Conservation (phyloP, 2,797 vertebrate species). For the Cirrhinus molitorella region DNA sequence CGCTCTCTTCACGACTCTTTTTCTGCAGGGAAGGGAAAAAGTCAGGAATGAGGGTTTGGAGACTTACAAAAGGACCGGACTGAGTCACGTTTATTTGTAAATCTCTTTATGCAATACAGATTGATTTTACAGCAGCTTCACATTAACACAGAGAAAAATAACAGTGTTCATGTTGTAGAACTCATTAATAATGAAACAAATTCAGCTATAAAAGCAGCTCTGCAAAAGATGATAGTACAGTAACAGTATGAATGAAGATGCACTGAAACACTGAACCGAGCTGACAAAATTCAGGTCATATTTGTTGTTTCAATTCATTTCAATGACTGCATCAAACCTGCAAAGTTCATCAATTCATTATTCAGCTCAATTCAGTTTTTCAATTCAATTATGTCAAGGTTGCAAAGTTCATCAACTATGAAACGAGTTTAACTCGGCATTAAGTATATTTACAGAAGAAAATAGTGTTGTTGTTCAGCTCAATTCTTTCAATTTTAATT, state of each 20-base stretch:
- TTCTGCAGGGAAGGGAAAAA: constrained; percentile 85
- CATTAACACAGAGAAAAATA: not conserved
- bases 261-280: too few relatives aligned
- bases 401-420: not conserved
- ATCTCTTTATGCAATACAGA: not conserved
- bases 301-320: too few relatives aligned
- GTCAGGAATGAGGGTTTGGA: not conserved
- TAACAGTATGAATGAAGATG: too few relatives aligned
- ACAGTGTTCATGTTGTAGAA: not conserved
- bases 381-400: not conserved
- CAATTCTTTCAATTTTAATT: too few relatives aligned
- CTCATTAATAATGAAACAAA: not conserved
- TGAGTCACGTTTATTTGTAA: not conserved
- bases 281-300: too few relatives aligned
- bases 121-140: not conserved
- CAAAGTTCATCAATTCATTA: too few relatives aligned
- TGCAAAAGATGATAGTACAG: not conserved
- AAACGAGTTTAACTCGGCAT: not conserved
- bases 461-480: not conserved
- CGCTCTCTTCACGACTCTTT: constrained; percentile 97
- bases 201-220: not conserved
- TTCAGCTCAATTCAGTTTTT: too few relatives aligned
- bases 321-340: too few relatives aligned
- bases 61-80: not conserved
- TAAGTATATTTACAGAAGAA: not conserved